Evolutionary conservation across 2,888 invertebrate genomes (phyloP).

Genomic region (Stegophylla sp.): DNA sequence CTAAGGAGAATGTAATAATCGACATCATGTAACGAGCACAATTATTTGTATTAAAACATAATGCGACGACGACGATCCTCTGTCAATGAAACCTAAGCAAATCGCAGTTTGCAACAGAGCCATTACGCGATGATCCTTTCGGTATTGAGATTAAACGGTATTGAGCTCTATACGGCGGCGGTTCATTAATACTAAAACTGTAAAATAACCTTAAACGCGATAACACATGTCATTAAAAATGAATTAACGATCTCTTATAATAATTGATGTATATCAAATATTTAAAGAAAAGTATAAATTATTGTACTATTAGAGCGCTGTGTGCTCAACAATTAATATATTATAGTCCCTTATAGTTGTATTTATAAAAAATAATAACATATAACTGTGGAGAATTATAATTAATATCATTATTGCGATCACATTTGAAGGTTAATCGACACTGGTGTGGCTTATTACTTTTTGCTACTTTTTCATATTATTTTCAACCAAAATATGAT

Average conservation of each 20-base stretch:
- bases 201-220: neutral
- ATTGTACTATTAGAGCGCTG: neutral
- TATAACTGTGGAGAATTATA: neutral
- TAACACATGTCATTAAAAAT: neutral
- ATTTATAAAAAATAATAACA: neutral
- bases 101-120: neutral
- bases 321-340: neutral
- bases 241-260: neutral
- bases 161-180: too few relatives aligned
- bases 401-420: neutral
- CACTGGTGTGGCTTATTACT: neutral
- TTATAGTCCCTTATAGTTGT: neutral
- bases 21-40: neutral
- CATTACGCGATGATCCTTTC: neutral
- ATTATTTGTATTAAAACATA: too few relatives aligned
- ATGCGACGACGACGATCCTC: too few relatives aligned
- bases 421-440: neutral
- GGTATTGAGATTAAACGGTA: neutral
- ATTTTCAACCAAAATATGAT: neutral
- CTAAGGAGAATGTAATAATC: neutral
- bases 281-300: conserved; percentile 1
- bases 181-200: neutral
- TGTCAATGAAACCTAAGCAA: conserved; percentile 1
- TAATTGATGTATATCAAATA: conserved; percentile 8
- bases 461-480: neutral